Evolutionary conservation across 2,888 invertebrate genomes (phyloP).

Genomic region (Cheiracanthium punctorium): DNA sequence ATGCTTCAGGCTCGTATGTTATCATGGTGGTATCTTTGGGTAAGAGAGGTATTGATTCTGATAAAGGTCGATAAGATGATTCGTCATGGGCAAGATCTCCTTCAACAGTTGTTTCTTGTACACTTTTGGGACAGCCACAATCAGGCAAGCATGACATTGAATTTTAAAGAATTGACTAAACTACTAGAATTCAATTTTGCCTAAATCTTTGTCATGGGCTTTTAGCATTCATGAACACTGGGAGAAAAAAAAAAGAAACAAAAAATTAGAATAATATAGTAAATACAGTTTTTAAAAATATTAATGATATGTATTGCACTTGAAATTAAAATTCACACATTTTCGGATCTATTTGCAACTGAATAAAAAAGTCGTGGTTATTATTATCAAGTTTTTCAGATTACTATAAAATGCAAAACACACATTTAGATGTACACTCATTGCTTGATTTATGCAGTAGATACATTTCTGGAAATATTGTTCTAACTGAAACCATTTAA

Average conservation of each 20-base stretch:
- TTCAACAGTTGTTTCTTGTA: conserved; percentile 60
- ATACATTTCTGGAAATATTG: no score
- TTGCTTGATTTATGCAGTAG: no score
- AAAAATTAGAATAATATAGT: not conserved
- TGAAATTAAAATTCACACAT: no score
- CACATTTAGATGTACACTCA: no score
- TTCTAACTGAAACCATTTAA: no score
- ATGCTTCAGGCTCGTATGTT: conserved; percentile 66
- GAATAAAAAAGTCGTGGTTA: no score
- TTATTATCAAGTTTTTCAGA: no score
- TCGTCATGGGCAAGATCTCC: conserved; percentile 64
- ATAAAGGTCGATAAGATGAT: conserved; percentile 59
- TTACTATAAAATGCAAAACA: no score
- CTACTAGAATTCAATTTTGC: no score
- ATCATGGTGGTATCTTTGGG: conserved; percentile 71
- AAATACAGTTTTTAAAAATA: no score
- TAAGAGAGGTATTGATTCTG: conserved; percentile 70
- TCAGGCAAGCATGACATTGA: conserved; percentile 70
- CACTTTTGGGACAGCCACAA: conserved; percentile 66
- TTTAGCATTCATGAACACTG: not conserved
- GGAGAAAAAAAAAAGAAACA: not conserved
- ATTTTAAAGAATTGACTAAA: not conserved
- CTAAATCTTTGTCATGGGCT: not conserved
- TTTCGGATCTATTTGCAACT: no score
- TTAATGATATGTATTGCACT: no score